Percentiles rank a stretch among this genome's conserved stretches.
Conservation (phyloP, 2,888 invertebrate species). For the Cephus rjabovi region DNA sequence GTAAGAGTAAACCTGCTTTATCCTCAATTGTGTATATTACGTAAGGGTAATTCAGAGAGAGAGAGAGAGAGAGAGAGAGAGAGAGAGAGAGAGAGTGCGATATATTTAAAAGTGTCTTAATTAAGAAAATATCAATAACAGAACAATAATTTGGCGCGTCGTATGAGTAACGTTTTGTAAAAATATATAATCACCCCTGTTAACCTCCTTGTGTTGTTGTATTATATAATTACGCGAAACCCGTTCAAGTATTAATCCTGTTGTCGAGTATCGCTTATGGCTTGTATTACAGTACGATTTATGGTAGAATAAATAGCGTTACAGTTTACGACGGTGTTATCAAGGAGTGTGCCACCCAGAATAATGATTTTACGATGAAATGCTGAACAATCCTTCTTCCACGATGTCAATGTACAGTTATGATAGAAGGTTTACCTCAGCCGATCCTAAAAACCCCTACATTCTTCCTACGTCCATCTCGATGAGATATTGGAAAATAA, state of each 20-base stretch:
- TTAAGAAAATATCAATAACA: neutral
- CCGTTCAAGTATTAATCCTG: neutral
- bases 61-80: too few relatives aligned
- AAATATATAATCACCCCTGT: neutral
- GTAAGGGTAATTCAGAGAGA: neutral
- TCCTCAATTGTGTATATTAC: neutral
- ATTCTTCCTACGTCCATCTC: too few relatives aligned
- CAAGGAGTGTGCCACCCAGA: conserved; percentile 16
- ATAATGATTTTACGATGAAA: conserved; percentile 14
- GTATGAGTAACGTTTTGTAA: neutral
- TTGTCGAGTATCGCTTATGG: neutral
- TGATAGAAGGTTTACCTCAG: neutral
- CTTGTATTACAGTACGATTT: conserved; percentile 2
- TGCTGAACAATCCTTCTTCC: neutral
- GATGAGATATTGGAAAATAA: neutral
- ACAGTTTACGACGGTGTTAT: conserved; percentile 15
- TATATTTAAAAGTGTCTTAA: neutral
- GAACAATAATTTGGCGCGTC: neutral
- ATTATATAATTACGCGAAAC: neutral
- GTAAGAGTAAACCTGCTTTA: neutral
- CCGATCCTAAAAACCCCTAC: neutral
- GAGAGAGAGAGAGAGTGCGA: neutral
- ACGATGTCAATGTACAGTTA: neutral
- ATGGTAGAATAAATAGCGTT: conserved; percentile 22
- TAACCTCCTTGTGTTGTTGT: neutral